Conservation (phyloP, 2,797 vertebrate genomes). For the Amphiprion clarkii region DNA sequence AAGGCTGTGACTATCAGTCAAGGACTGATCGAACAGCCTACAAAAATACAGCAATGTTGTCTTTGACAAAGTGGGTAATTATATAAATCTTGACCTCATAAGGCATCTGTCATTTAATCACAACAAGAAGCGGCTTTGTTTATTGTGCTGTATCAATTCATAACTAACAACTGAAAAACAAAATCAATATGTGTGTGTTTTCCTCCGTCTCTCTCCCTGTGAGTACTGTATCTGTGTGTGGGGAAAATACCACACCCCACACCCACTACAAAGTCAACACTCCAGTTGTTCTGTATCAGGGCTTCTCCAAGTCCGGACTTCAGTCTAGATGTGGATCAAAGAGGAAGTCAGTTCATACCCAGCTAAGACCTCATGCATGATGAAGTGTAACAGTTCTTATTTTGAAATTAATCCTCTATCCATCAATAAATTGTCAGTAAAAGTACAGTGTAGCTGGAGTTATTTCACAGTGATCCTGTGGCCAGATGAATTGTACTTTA, state of each 20-base stretch:
- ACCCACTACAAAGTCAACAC: slow-evolving; percentile 4
- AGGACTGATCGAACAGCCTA: neutral
- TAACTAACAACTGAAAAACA: slow-evolving; percentile 23
- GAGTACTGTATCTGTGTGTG: slow-evolving; percentile 1
- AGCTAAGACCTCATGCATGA: too few species aligned
- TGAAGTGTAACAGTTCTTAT: too few species aligned
- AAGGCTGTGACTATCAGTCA: slow-evolving; percentile 45
- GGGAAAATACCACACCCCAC: neutral
- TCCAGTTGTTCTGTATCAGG: slow-evolving; percentile 25
- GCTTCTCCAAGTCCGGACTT: neutral
- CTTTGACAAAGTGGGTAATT: slow-evolving; percentile 11
- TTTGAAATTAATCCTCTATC: too few species aligned
- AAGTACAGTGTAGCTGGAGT: too few species aligned
- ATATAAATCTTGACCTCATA: slow-evolving; percentile 2
- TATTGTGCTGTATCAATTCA: slow-evolving; percentile 27
- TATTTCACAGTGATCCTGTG: too few species aligned
- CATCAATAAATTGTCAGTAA: too few species aligned
- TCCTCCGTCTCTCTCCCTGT: neutral
- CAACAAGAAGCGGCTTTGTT: slow-evolving; percentile 15
- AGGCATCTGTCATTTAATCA: slow-evolving; percentile 26
- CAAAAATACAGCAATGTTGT: slow-evolving; percentile 3
- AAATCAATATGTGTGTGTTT: slow-evolving; percentile 32
- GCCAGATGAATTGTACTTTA: too few species aligned
- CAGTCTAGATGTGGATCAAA: too few species aligned
- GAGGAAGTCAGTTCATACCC: too few species aligned